phyloP scores from a whole-genome alignment of 1,140 invertebrate species.

The Belonocnema kinseyi region DNA sequence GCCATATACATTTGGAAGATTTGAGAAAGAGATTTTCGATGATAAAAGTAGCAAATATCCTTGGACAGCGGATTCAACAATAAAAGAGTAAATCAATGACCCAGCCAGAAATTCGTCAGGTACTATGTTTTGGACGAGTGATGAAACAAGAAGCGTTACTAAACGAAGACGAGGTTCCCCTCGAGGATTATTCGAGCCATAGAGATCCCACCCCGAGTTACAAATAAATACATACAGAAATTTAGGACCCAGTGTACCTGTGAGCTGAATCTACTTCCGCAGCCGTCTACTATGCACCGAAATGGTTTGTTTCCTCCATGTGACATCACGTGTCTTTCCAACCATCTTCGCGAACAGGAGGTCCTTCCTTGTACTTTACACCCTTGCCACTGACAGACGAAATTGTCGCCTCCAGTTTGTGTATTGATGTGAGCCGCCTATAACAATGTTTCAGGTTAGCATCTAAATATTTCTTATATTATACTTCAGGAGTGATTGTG shows the following conservation, averaged over 20 bases:
- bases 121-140: too few relatives aligned
- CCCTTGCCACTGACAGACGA: constrained; percentile 92
- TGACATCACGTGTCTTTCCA: constrained; percentile 93
- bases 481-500: too few relatives aligned
- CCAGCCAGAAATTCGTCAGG: too few relatives aligned
- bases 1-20: too few relatives aligned
- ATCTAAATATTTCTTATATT: constrained; percentile 5
- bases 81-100: too few relatives aligned
- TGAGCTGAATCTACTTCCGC: constrained; percentile 92
- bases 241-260: constrained; percentile 79
- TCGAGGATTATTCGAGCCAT: constrained; percentile 1
- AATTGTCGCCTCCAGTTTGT: constrained; percentile 87
- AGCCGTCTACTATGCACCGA: constrained; percentile 95
- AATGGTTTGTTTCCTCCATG: constrained; percentile 96
- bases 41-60: too few relatives aligned
- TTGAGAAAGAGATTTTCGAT: too few relatives aligned
- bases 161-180: too few relatives aligned
- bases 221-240: constrained; percentile 5
- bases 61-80: too few relatives aligned
- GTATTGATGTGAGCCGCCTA: constrained; percentile 89
- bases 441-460: constrained; percentile 57
- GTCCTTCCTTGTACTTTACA: constrained; percentile 96
- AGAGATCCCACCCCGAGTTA: constrained; percentile 3
- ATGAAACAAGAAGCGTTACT: too few relatives aligned
- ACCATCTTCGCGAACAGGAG: constrained; percentile 93